Base-by-base conservation (phyloP, 1,140 invertebrate species). In the Bacillus rossius region DNA sequence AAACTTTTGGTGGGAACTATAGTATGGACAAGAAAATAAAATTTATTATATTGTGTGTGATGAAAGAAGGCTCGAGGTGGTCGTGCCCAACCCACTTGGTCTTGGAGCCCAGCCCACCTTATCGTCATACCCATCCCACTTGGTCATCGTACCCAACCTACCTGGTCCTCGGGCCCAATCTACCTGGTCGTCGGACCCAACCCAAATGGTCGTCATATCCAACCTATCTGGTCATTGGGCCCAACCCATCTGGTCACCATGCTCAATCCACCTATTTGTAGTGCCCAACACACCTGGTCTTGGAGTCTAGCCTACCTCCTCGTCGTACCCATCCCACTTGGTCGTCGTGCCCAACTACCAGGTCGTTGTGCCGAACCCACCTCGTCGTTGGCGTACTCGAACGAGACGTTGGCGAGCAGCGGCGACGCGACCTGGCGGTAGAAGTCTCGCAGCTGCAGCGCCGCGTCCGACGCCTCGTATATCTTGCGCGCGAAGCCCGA, bases 341-440 rank as follows among this genome's bases (percentile, higher is more conserved):
- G 38, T n/a, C 38, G 14, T 41, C 14, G 16, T n/a, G 16, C 38
- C 23, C 2, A 10, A 45, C 10, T 22, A 20, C 19, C 14, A 0
- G 49, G 29, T 51, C 16, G 14, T 5, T 49, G n/a, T 14, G 47
- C 13, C 23, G 40, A 19, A 41, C 51, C 37, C 54, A 76, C 77
- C 63, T 82, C 77, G 45, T 79, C 74, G 1, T 74, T 66, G 1
- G 79, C 73, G 68, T 89, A 90, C 20, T 75, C 74, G 65, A 89
- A 86, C 2, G 78, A 79, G 16, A 89, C 80, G 64, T 88, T 80
- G 0, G 81, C 73, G 14, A 89, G 71, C 1, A 89, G 67, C 2
- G 87, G 86, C 0, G 84, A 86, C 1, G 87, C 80, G 41, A 90
- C 80, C 72, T 87, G 81, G 43, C 79, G 76, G 73, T 88, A 90